phyloP scores from a whole-genome alignment of 2,797 vertebrate species.

The Danionella dracula region DNA sequence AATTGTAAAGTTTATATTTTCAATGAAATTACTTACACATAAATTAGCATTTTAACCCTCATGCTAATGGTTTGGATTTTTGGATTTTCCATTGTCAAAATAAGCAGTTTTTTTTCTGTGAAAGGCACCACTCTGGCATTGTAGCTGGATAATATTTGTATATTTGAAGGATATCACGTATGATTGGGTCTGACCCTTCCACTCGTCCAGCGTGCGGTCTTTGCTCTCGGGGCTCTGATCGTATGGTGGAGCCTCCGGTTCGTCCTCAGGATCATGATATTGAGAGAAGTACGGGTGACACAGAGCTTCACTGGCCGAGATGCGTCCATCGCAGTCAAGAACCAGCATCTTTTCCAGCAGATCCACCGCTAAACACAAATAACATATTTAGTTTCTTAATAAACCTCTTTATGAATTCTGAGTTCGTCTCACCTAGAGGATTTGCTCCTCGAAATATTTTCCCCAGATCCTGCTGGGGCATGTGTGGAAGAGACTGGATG shows the following conservation, averaged over 20 bases:
- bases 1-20: no score
- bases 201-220: constrained; percentile 89
- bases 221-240: constrained; percentile 91
- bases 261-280: constrained; percentile 93
- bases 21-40: no score
- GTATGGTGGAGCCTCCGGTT: constrained; percentile 86
- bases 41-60: no score
- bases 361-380: constrained; percentile 75
- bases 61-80: no score
- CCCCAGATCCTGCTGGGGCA: constrained; percentile 94
- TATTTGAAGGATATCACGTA: neutral
- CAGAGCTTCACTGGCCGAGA: constrained; percentile 86
- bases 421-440: constrained; percentile 84
- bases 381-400: no score
- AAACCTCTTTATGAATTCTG: no score
- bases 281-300: constrained; percentile 93
- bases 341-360: constrained; percentile 93
- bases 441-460: constrained; percentile 90
- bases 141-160: no score
- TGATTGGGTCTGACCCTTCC: constrained; percentile 80
- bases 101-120: no score
- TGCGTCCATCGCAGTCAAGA: constrained; percentile 91
- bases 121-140: no score
- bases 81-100: no score
- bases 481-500: constrained; percentile 93